Conservation (phyloP, 92 coral and sea anemone genomes). For the Heteractis magnifica region DNA sequence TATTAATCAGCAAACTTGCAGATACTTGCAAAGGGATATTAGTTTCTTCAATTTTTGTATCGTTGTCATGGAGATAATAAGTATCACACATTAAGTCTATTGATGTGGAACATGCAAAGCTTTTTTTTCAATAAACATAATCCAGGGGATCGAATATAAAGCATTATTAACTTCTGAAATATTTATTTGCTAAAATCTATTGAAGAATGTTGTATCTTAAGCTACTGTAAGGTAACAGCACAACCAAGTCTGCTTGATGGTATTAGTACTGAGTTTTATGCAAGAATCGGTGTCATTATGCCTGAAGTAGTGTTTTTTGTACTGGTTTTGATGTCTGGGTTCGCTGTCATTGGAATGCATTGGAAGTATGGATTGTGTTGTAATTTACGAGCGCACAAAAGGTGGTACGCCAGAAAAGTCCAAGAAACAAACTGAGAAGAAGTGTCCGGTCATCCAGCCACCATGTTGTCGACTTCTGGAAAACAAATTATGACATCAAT, state of each 20-base stretch:
- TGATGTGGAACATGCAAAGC: too few species aligned
- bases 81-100: too few species aligned
- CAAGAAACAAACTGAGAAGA: not conserved
- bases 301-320: constrained; percentile 18
- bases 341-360: constrained; percentile 25
- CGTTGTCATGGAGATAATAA: too few species aligned
- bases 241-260: not conserved
- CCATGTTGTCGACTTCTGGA: not conserved
- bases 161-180: too few species aligned
- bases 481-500: too few species aligned
- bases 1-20: too few species aligned
- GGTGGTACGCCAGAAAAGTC: constrained; percentile 5
- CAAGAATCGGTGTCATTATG: not conserved
- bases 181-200: too few species aligned
- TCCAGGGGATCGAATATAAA: too few species aligned
- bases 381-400: constrained; percentile 8
- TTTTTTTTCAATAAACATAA: too few species aligned
- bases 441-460: not conserved
- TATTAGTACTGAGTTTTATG: not conserved
- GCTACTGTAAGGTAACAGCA: not conserved
- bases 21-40: too few species aligned
- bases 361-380: constrained; percentile 38
- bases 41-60: too few species aligned
- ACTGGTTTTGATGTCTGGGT: constrained; percentile 13
- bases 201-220: not conserved